Base-by-base conservation (phyloP, 2,797 vertebrate species). In the Zalophus californianus region DNA sequence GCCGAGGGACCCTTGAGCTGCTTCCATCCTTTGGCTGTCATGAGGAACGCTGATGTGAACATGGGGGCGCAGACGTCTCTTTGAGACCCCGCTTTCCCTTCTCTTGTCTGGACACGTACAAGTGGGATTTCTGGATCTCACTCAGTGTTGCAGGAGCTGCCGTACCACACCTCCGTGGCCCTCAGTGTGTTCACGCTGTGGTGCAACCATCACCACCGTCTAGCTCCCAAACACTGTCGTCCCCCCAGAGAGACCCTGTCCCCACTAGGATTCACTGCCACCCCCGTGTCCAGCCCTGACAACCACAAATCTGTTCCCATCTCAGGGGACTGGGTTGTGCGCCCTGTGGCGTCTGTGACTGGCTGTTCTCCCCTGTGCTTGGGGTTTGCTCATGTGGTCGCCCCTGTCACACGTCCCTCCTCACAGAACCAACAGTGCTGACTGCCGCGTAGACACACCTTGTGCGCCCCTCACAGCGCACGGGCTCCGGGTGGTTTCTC, bases 1-100 rank as follows among this genome's bases (percentile, higher is more conserved):
- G 13, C 7, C 1, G 18, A 27, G 3, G 12, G 75, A 13, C 25
- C 0, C 0, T 14, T 7, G 20, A 29, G 56, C 4, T 8, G 16
- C 41, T 18, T 35, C 52, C 21, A 8, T 15, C 52, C 32, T 58
- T 20, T 14, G 32, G 78, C 78, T 70, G 6, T n/a, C 10, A 64
- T 13, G 14, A n/a, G 10, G 7, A 16, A 21, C 0, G 38, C 64
- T 20, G 27, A 3, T 27, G 7, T 18, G 29, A 27, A 27, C 38
- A 1, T 5, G 21, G 64, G 10, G 44, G 62, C 15, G 14, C 35
- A 23, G 54, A 7, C 11, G 20, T 16, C 25, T 32, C 75, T 54
- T 66, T 2, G 38, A 54, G 38, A n/a, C 48, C 44, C 44, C 54
- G 48, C 77, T 56, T 25, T 56, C 41, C 0, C 7, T 80, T 25